Evolutionary conservation across 53 echinoderm and acorn worm species (phyloP), one percentile per base, ranked within the genome.

Genomic region (Hippasteria phrygiana): DNA sequence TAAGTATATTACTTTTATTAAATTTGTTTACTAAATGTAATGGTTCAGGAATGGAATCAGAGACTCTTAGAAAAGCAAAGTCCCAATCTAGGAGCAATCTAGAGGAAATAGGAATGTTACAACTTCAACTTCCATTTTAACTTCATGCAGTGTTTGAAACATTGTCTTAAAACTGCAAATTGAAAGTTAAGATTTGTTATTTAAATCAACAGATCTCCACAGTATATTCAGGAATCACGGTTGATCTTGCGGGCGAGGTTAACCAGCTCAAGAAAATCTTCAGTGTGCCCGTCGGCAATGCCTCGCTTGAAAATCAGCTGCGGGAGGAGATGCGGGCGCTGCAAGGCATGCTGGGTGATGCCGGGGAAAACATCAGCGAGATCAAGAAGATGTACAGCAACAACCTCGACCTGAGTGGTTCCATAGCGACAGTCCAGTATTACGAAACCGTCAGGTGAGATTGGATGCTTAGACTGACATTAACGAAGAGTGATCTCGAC

Each of bases 391-490:
- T 75, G 24, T 81, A 73, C 28, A 71, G 73, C 47, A 77, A 69
- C 74, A 73, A 74, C 10, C 64, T 91, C 10, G 85, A 93, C 34
- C 50, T 74, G 27, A 78, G 88, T 48, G 20, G 0, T 0, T 2
- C 91, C 62, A 62, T 86, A 4, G 17, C n/a, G 5, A 62, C 77
- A 18, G 88, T 94, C 7, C 31, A 46, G 33, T 78, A 89, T 54
- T 94, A 94, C 55, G 94, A 94, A 71, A 88, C 84, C 4, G 85
- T 94, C 80, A 94, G 94, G 94, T 94, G 46, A 56, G 92, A 34
- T 40, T 43, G 2, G 20, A 5, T 28, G 5, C 46, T 45, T 24
- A 59, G 26, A 0, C n/a, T 20, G 54, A n/a, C n/a, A n/a, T n/a
- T n/a, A n/a, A n/a, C n/a, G n/a, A n/a, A n/a, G n/a, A n/a, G n/a